These are phyloP conservation scores for Linyphia triangularis DNA, from an alignment of 2,888 invertebrate species.

Conservation along the genomic window DNA sequence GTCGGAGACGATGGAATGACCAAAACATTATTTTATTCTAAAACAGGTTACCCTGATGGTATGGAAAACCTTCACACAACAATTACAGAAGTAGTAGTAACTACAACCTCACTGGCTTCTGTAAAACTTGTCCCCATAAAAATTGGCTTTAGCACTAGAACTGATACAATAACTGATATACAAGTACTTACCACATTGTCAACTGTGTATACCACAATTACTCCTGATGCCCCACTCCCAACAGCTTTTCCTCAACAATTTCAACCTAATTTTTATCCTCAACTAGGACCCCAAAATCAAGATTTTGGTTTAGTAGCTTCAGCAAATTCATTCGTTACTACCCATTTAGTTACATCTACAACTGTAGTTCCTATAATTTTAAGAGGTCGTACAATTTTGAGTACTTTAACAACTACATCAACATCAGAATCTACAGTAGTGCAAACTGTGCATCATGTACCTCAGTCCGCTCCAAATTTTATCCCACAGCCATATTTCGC, in stretches of 20 bases:
- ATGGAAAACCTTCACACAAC: constrained; percentile 75
- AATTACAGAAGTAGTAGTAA: constrained; percentile 77
- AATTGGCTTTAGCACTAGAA: constrained; percentile 77
- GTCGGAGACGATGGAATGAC: constrained; percentile 75
- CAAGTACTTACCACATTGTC: constrained; percentile 77
- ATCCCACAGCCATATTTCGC: constrained; percentile 75
- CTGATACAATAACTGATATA: constrained; percentile 76
- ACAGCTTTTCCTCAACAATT: constrained; percentile 74
- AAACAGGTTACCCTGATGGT: constrained; percentile 74
- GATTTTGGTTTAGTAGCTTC: constrained; percentile 68
- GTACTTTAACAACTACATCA: constrained; percentile 76
- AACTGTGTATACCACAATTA: constrained; percentile 73
- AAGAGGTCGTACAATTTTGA: constrained; percentile 76
- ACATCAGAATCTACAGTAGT: constrained; percentile 76
- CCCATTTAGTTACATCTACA: constrained; percentile 76
- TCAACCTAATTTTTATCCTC: constrained; percentile 71
- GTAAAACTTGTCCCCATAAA: constrained; percentile 77
- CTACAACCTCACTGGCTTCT: constrained; percentile 76
- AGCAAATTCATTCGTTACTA: constrained; percentile 75
- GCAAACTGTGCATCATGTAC: constrained; percentile 74
- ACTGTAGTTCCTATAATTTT: constrained; percentile 76
- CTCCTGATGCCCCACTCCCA: constrained; percentile 71
- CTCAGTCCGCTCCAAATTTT: constrained; percentile 65
- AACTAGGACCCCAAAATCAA: constrained; percentile 58
- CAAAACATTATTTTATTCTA: constrained; percentile 76